phyloP scores from a whole-genome alignment of 2,113 vertebrate species.

The Myotis lucifugus region DNA sequence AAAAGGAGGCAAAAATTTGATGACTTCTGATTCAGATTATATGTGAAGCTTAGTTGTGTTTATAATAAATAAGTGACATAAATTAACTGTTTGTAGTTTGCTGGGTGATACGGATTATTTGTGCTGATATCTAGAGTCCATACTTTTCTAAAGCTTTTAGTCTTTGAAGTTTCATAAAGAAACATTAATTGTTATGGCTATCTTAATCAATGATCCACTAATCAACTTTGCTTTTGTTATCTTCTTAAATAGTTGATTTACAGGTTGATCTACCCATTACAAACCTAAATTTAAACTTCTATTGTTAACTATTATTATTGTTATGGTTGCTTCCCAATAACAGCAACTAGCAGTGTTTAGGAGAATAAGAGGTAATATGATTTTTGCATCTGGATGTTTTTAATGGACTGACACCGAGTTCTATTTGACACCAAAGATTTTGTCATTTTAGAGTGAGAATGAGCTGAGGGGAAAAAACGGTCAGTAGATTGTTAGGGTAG shows the following conservation, averaged over 20 bases:
- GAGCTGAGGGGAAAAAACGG: conserved; percentile 11
- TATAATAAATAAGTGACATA: conserved; percentile 17
- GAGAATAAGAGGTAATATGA: conserved; percentile 28
- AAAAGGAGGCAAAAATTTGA: neutral
- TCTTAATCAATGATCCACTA: conserved; percentile 5
- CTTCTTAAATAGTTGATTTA: conserved; percentile 13
- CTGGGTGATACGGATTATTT: neutral
- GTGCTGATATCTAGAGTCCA: neutral
- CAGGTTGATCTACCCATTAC: neutral
- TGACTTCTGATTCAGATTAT: conserved; percentile 42
- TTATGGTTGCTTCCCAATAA: conserved; percentile 5
- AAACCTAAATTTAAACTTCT: conserved; percentile 40
- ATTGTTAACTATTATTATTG: conserved; percentile 50
- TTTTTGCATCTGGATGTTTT: conserved; percentile 54
- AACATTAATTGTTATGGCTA: neutral
- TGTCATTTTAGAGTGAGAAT: conserved; percentile 54
- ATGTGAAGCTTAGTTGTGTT: conserved; percentile 1
- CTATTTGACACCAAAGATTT: conserved; percentile 51
- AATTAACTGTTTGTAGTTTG: neutral
- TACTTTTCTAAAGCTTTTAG: conserved; percentile 28
- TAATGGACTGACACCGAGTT: conserved; percentile 38
- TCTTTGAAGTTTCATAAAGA: conserved; percentile 16
- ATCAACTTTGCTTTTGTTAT: neutral
- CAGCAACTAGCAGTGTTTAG: neutral
- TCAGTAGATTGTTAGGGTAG: conserved; percentile 45